Percentiles rank a stretch among this genome's conserved stretches.
These are phyloP conservation scores for Zosterops japonicus DNA, from an alignment of 2,113 vertebrate species.

Conservation along the genomic window DNA sequence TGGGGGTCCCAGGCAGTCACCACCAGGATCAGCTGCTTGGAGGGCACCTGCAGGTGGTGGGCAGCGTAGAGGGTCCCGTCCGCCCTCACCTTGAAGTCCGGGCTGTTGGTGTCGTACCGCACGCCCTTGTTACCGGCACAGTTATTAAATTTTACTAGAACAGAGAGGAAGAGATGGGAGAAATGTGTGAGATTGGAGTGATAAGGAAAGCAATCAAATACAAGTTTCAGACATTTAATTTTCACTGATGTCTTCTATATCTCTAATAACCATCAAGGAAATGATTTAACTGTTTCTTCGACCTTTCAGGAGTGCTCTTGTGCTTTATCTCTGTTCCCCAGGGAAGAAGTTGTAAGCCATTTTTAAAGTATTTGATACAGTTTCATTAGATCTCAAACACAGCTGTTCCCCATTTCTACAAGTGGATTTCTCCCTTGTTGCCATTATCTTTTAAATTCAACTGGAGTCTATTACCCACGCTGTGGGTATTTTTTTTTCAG, in stretches of 20 bases:
- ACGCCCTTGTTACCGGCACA: conserved; percentile 81
- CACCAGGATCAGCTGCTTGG: conserved; percentile 80
- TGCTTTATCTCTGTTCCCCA: conserved; percentile 40
- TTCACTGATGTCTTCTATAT: conserved; percentile 13
- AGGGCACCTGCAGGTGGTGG: conserved; percentile 74
- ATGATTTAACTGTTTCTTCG: conserved; percentile 37
- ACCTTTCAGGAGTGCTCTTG: conserved; percentile 54
- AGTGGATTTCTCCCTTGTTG: conserved; percentile 38
- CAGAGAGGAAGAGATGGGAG: conserved; percentile 40
- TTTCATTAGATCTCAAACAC: conserved; percentile 35
- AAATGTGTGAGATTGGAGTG: conserved; percentile 27
- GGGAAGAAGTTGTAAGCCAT: conserved; percentile 25
- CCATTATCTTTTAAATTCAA: conserved; percentile 41
- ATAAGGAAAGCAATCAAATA: conserved; percentile 68
- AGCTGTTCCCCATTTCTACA: conserved; percentile 51
- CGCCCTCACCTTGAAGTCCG: conserved; percentile 80
- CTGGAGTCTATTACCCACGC: conserved; percentile 40
- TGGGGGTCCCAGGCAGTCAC: conserved; percentile 78
- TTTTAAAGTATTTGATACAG: conserved; percentile 18
- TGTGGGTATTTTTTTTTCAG: conserved; percentile 26
- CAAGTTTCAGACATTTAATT: conserved; percentile 65
- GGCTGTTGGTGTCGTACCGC: conserved; percentile 82
- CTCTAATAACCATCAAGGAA: conserved; percentile 43
- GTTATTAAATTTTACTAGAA: conserved; percentile 88
- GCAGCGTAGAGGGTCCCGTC: conserved; percentile 85